Evolutionary conservation across 30 jellyfish, hydroid and myxozoan species (phyloP), one percentile per base, ranked within the genome.

Genomic region (Aurelia sp.): DNA sequence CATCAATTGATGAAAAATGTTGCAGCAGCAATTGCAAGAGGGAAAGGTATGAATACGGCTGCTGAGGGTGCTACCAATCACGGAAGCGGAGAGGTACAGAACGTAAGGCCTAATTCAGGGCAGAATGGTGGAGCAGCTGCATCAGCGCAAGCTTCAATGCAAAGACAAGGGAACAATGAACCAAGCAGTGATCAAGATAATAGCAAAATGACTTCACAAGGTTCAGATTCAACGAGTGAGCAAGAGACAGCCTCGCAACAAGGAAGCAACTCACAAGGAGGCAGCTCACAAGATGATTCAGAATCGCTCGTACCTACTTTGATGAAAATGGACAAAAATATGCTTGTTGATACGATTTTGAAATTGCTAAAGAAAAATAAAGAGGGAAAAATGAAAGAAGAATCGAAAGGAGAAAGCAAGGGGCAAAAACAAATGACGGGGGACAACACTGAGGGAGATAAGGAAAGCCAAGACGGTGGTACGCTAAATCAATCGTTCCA

Each of bases 291-390:
- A 51, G 89, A 62, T 18, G 53, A 57, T 17, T 60, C 76, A 13
- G 81, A 74, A 62, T 19, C 87, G 16, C 77, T 91, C n/a, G 96
- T 74, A 9, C 83, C 86, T 13, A 70, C 79, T 16, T 50, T 89
- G 63, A 89, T 89, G 97, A 89, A 89, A 68, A 82, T 89, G 86
- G 97, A 89, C 91, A 89, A 89, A 59, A 61, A 62, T 20, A 87
- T 58, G 90, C 90, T 73, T 68, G 87, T 58, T 89, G 90, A 81
- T 74, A 88, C 86, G 81, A 84, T 51, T 62, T 72, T 81, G 82
- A 92, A 80, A 64, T 79, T 80, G 94, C 85, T 72, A 92, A 85
- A 84, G 90, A 89, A 88, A 73, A 69, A 58, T 73, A 78, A 78
- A 71, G 83, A 71, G 13, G 81, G 57, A 8, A 58, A 22, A 8